A percentile compares a stretch with the other conserved stretches of the same genome.
phyloP scores from a whole-genome alignment of 1,140 invertebrate species.

The Cydia pomonella region DNA sequence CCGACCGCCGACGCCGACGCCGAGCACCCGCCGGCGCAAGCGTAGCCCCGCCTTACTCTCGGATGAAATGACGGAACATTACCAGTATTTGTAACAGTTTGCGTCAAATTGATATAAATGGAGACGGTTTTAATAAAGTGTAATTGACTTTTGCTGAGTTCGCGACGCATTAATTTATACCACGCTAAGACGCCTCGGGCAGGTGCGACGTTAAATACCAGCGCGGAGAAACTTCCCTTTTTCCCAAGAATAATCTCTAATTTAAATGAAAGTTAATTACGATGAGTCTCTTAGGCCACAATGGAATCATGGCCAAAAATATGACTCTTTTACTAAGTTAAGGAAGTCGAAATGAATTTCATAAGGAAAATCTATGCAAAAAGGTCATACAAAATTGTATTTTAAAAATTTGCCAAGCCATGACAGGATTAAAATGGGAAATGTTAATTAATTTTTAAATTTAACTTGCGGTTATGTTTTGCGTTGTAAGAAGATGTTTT shows the following conservation, averaged over 20 bases:
- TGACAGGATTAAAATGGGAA: too few relatives aligned
- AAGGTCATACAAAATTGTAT: too few relatives aligned
- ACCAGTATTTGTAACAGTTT: slow-evolving; percentile 81
- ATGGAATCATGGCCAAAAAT: slow-evolving; percentile 56
- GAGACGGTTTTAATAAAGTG: slow-evolving; percentile 81
- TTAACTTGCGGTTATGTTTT: too few relatives aligned
- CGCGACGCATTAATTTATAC: slow-evolving; percentile 79
- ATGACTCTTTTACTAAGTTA: slow-evolving; percentile 2
- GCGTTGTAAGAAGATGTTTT: too few relatives aligned
- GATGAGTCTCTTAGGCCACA: slow-evolving; percentile 68
- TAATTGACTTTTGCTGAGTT: slow-evolving; percentile 80
- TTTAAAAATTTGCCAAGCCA: too few relatives aligned
- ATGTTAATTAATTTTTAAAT: too few relatives aligned
- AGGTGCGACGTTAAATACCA: slow-evolving; percentile 77
- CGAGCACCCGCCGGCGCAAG: slow-evolving; percentile 57
- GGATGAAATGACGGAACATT: slow-evolving; percentile 79
- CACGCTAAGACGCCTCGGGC: slow-evolving; percentile 77
- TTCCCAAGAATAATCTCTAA: slow-evolving; percentile 74
- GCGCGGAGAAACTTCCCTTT: slow-evolving; percentile 67
- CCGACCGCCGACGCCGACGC: slow-evolving; percentile 26
- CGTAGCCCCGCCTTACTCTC: slow-evolving; percentile 74
- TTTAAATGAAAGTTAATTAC: slow-evolving; percentile 79
- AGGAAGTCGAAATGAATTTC: neutral
- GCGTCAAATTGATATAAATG: slow-evolving; percentile 81
- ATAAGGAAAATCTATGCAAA: neutral